Conservation (phyloP, 2,888 invertebrate genomes). For the Ormia ochracea region DNA sequence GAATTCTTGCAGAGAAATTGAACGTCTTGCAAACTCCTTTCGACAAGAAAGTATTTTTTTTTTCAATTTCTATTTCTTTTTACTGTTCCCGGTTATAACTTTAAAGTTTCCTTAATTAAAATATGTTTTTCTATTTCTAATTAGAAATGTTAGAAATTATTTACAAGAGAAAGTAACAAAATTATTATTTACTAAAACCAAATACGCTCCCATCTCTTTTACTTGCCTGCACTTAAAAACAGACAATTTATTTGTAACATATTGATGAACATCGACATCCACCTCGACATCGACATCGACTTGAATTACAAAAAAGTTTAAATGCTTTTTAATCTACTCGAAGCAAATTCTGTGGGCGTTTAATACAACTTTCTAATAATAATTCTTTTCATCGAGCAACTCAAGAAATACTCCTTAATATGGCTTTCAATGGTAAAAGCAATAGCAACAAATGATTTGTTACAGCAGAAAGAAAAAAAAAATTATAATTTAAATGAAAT, state of each 20-base stretch:
- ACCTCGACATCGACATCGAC: constrained; percentile 40
- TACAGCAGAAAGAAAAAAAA: background rate
- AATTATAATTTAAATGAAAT: constrained; percentile 20
- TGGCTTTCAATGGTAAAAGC: constrained; percentile 10
- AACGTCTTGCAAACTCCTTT: background rate
- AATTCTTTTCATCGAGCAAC: constrained; percentile 47
- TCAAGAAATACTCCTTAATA: constrained; percentile 8
- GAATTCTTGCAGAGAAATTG: no score
- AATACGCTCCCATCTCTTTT: background rate
- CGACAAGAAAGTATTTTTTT: background rate
- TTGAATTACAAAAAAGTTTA: constrained; percentile 14
- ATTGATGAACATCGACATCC: constrained; percentile 45
- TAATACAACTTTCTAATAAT: constrained; percentile 60
- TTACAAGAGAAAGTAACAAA: constrained; percentile 22
- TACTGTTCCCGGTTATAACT: background rate
- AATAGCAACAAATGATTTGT: constrained; percentile 17
- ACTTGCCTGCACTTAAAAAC: constrained; percentile 6
- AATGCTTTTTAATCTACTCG: background rate
- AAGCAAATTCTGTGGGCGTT: constrained; percentile 48
- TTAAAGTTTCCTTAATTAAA: background rate
- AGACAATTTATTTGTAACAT: constrained; percentile 25
- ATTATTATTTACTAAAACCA: background rate
- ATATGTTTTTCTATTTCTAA: background rate
- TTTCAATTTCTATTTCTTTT: background rate
- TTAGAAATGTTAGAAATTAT: background rate